These are phyloP conservation scores for Aquatica leii DNA, from an alignment of 2,888 invertebrate species.

Conservation along the genomic window DNA sequence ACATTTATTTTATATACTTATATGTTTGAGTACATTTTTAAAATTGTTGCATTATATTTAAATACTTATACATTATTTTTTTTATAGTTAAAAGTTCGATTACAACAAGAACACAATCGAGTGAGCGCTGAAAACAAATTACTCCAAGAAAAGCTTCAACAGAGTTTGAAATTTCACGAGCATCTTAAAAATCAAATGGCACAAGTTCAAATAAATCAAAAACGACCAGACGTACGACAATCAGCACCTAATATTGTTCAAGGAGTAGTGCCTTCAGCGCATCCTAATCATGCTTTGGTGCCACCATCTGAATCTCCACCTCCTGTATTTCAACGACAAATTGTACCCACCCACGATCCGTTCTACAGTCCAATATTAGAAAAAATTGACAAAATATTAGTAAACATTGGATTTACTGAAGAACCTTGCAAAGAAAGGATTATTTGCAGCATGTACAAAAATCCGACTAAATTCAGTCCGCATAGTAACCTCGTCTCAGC, in stretches of 20 bases:
- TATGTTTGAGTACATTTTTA: no score
- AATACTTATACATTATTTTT: no score
- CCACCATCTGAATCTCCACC: no score
- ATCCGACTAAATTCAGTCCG: slow-evolving; percentile 82
- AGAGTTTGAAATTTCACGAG: slow-evolving; percentile 56
- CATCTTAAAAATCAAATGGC: slow-evolving; percentile 56
- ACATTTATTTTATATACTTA: no score
- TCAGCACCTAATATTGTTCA: not conserved
- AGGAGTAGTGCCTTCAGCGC: slow-evolving; percentile 33
- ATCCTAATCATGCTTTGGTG: no score
- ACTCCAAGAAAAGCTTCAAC: slow-evolving; percentile 57
- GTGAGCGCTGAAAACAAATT: slow-evolving; percentile 57
- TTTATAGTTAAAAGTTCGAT: slow-evolving; percentile 56
- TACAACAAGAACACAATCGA: slow-evolving; percentile 57
- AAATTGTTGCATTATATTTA: no score
- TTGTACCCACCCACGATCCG: slow-evolving; percentile 58
- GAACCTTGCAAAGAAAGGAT: slow-evolving; percentile 80
- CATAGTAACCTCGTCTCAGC: slow-evolving; percentile 88
- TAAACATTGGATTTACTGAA: slow-evolving; percentile 73
- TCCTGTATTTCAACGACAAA: slow-evolving; percentile 26
- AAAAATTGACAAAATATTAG: slow-evolving; percentile 78
- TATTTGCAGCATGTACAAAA: slow-evolving; percentile 85
- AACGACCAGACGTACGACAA: slow-evolving; percentile 5
- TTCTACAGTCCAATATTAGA: slow-evolving; percentile 83
- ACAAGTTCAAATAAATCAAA: slow-evolving; percentile 41